phyloP scores from a whole-genome alignment of 2,113 vertebrate genomes.

The Talpa occidentalis region DNA sequence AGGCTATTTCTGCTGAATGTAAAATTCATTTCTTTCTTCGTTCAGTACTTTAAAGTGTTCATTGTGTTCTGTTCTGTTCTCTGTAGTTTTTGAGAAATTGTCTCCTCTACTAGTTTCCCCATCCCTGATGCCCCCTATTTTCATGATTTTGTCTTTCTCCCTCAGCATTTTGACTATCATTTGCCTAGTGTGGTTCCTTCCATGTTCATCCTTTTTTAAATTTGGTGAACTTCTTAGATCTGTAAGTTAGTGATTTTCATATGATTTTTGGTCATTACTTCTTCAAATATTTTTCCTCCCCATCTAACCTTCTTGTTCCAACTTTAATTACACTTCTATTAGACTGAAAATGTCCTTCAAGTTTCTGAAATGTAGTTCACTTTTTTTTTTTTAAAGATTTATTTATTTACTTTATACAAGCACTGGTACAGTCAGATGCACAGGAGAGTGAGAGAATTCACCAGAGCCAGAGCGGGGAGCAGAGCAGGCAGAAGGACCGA shows the following conservation, averaged over 20 bases:
- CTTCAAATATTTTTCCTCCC: not conserved
- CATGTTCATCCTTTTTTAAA: not conserved
- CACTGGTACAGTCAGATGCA: too few relatives aligned
- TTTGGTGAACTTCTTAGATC: not conserved
- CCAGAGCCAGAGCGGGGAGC: too few relatives aligned
- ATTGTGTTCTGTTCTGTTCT: not conserved
- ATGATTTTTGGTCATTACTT: not conserved
- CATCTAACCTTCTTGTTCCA: not conserved
- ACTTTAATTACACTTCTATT: not conserved
- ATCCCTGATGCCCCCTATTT: not conserved
- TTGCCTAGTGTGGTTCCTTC: not conserved
- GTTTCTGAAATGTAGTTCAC: not conserved
- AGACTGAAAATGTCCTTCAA: not conserved
- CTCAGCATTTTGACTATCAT: not conserved
- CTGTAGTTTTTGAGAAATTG: not conserved
- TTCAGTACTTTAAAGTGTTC: not conserved
- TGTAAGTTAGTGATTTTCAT: slow-evolving; percentile 12
- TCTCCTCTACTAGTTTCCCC: not conserved
- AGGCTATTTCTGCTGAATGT: not conserved
- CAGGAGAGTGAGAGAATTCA: too few relatives aligned
- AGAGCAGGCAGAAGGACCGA: too few relatives aligned
- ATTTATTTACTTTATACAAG: too few relatives aligned
- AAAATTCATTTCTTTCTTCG: not conserved
- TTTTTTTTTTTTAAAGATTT: too few relatives aligned
- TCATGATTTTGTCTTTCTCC: not conserved